Base-by-base conservation (phyloP, 2,888 invertebrate species). In the Tetheella fluctuosa region DNA sequence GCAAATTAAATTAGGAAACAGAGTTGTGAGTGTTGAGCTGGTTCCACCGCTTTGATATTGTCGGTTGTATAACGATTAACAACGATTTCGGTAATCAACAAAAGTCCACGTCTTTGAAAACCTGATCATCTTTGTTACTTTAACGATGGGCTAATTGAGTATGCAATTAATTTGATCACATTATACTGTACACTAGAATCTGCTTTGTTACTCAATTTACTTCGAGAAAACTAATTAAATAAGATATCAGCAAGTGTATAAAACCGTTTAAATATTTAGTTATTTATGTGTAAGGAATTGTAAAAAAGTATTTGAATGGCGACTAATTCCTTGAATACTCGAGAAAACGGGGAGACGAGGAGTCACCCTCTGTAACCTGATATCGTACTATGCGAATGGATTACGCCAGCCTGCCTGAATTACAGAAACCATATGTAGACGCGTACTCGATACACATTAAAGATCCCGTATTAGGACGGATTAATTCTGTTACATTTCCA, bases 1-100 rank as follows among this genome's bases (percentile, higher is more conserved):
- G 90, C 89, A 92, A 92, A 93, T 92, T 87, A 83, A 88, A 91
- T 93, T 91, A 92, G 88, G 81, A 88, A 89, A 90, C 89, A 89
- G 88, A 91, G 90, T 91, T 88, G 83, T 83, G 86, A 86, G 82
- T 85, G 83, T 84, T 79, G 80, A 84, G 82, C 83, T 83, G 81
- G 82, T 84, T 82, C 82, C 82, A 76, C 76, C 74, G 83, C 81
- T 84, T 85, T 85, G 84, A 81, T 85, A 81, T 85, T 84, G 80
- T 81, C 78, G 80, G 73, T 0, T 81, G 81, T 39, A 39, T 80
- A 82, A 80, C 80, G 81, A 84, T 88, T 84, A 84, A 84, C 85
- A 83, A 79, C 78, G 61, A 81, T 77, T 76, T 71, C 63, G 65
- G 65, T 68, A 65, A 69, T 68, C 71, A 70, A 67, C 58, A 56